Conservation (phyloP, 2,797 vertebrate species). For the Paratrypauchen microcephalus region DNA sequence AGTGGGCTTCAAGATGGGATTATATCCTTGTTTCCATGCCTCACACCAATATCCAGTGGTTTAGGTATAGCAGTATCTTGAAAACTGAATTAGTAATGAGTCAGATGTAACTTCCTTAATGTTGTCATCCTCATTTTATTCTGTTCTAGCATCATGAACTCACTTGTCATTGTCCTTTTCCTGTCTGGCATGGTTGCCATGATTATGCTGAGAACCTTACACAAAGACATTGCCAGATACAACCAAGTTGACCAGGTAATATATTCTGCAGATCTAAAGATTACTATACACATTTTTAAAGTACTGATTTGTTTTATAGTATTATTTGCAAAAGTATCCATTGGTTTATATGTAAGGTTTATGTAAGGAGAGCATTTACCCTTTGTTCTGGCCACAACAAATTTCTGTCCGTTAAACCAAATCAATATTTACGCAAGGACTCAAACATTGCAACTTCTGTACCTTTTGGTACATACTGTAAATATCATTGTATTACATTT, state of each 20-base stretch:
- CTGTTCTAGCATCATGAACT: constrained; percentile 87
- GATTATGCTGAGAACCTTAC: constrained; percentile 89
- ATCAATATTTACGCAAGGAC: background rate
- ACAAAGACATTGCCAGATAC: constrained; percentile 91
- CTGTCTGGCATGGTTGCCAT: constrained; percentile 91
- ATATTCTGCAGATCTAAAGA: background rate
- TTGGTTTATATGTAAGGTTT: background rate
- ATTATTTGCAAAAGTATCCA: background rate
- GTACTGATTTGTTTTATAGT: background rate
- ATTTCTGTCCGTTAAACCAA: background rate
- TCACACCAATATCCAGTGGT: constrained; percentile 91
- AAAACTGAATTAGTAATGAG: background rate
- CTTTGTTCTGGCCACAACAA: background rate
- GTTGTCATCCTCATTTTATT: background rate
- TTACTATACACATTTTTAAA: background rate
- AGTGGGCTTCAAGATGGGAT: constrained; percentile 91
- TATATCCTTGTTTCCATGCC: constrained; percentile 92
- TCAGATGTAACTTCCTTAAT: background rate
- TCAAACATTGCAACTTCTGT: background rate
- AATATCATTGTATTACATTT: constrained; percentile 68
- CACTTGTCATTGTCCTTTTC: constrained; percentile 89
- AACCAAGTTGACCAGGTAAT: constrained; percentile 87
- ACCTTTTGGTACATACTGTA: background rate
- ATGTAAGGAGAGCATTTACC: background rate
- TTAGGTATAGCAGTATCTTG: constrained; percentile 77